phyloP scores from a whole-genome alignment of 2,113 vertebrate genomes.

The Meleagris gallopavo region DNA sequence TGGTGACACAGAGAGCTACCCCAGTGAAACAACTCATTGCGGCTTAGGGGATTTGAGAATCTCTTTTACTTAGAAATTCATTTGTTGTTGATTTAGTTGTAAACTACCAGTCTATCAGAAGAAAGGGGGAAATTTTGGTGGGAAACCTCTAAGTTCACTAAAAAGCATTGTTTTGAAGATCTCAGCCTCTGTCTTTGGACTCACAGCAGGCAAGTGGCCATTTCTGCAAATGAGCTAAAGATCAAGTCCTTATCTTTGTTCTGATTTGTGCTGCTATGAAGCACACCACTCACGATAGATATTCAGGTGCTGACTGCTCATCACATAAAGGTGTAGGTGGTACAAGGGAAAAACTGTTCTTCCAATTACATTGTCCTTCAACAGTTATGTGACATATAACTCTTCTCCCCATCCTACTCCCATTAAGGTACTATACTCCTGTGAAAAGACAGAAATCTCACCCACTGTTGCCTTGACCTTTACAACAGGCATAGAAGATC shows the following conservation, averaged over 20 bases:
- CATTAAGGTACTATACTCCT: not conserved
- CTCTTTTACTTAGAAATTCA: not conserved
- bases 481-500: not conserved
- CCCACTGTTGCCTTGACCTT: not conserved
- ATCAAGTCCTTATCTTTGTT: not conserved
- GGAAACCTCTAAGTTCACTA: not conserved
- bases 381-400: not conserved
- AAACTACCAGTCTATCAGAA: not conserved
- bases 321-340: not conserved
- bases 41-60: not conserved
- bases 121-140: not conserved
- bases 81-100: not conserved
- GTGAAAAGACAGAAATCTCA: not conserved
- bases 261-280: not conserved
- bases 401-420: not conserved
- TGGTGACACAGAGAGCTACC: not conserved
- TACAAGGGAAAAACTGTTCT: not conserved
- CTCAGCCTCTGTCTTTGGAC: not conserved
- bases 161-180: not conserved
- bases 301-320: not conserved
- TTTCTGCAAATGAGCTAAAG: not conserved
- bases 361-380: not conserved
- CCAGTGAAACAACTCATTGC: not conserved
- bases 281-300: not conserved
- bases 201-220: not conserved